Conservation (phyloP, 1,140 invertebrate species). For the Trachelipus rathkii region DNA sequence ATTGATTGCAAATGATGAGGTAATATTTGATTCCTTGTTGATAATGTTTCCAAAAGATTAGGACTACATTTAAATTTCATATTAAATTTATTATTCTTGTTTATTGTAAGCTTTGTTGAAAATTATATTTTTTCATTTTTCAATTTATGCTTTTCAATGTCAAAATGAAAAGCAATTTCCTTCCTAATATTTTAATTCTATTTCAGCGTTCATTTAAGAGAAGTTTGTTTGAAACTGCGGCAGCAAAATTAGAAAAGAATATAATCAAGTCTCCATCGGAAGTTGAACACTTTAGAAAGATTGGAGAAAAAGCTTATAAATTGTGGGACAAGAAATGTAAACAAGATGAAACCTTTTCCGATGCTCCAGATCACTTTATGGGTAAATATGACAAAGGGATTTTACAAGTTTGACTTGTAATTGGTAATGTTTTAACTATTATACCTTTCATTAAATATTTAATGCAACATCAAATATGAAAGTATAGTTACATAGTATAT, state of each 20-base stretch:
- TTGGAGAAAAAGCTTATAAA: slow-evolving; percentile 74
- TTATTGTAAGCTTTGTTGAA: slow-evolving; percentile 37
- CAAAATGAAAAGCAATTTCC: too few relatives aligned
- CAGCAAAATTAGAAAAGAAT: slow-evolving; percentile 69
- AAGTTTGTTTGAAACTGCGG: slow-evolving; percentile 86
- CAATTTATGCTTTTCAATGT: too few relatives aligned
- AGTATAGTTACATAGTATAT: too few relatives aligned
- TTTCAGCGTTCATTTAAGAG: slow-evolving; percentile 82
- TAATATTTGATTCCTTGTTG: slow-evolving; percentile 48
- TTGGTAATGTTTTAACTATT: too few relatives aligned
- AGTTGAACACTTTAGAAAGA: slow-evolving; percentile 51
- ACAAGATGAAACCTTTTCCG: slow-evolving; percentile 83
- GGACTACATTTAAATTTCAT: slow-evolving; percentile 39
- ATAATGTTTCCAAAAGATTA: not conserved
- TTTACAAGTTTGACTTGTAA: not conserved
- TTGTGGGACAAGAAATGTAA: slow-evolving; percentile 78
- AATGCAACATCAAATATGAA: too few relatives aligned
- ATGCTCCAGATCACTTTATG: slow-evolving; percentile 94
- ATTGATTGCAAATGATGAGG: slow-evolving; percentile 83
- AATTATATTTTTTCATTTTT: too few relatives aligned
- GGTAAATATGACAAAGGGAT: slow-evolving; percentile 50
- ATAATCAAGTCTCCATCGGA: slow-evolving; percentile 76
- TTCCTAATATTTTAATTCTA: too few relatives aligned
- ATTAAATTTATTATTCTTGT: not conserved
- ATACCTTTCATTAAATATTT: too few relatives aligned